Base-by-base conservation (phyloP, 2,888 invertebrate genomes). In the Drosophila aldrichi region DNA sequence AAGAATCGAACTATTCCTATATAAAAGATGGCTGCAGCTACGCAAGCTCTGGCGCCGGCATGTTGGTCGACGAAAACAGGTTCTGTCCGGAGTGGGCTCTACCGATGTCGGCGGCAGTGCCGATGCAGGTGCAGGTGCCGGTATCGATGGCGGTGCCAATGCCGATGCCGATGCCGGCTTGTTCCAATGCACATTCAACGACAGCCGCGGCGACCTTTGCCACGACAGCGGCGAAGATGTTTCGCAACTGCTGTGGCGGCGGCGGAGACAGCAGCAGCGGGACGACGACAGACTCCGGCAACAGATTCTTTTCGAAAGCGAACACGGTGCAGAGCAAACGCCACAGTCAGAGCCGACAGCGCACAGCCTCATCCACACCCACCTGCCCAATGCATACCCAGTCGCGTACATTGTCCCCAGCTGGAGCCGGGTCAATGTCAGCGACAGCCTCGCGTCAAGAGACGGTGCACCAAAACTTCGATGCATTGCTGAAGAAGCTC, bases 171-270 rank as follows among this genome's bases (percentile, higher is more conserved):
- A 40, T 57, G 9, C 55, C 75, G 22, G 36, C 51, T n/a, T 73
- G 61, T 49, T 51, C 46, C 54, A 46, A 49, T 62, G 54, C 66
- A 44, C 61, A 62, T 29, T 38, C 59, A 41, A 3, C 59, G 34
- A 71, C 58, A n/a, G 12, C 64, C 9, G 43, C 72, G n/a, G 66
- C 74, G 34, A 74, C 75, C 25, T 79, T 88, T 75, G 79, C 81
- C 55, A 71, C 81, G 52, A 61, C 82, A 57, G 87, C 91, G 52
- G 85, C 85, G 58, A 91, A 82, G 59, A 88, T 92, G 74, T 79
- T 92, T 73, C 86, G 92, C 61, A 86, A 92, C 69, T 92, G 92
- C 59, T 92, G 91, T 70, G 88, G 90, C 60, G 86, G 82, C 54
- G 77, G 82, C 38, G 36, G 36, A 2, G 29, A 2, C 29, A 8